Evolutionary conservation across 2,888 invertebrate genomes (phyloP).

Genomic region (Parochlus steinenii): DNA sequence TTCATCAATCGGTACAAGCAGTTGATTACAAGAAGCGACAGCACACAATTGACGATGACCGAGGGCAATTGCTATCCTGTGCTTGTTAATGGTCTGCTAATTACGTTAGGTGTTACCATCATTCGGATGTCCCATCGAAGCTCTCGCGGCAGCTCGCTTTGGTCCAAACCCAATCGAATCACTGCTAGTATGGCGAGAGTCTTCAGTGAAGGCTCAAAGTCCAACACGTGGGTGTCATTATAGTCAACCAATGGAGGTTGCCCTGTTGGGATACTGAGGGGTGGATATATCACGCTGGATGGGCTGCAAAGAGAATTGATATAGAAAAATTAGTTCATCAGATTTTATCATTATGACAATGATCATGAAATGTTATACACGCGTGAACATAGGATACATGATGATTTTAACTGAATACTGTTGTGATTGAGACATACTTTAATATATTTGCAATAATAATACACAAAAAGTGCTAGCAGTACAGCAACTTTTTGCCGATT

Average conservation of each 20-base stretch:
- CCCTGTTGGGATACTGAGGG: neutral
- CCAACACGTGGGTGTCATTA: constrained; percentile 66
- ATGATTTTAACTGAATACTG: no score
- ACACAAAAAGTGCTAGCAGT: no score
- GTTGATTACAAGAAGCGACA: no score
- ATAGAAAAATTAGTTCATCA: neutral
- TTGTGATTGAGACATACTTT: no score
- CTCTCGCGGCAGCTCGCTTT: constrained; percentile 42
- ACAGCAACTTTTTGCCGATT: no score
- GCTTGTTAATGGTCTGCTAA: constrained; percentile 36
- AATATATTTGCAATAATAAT: no score
- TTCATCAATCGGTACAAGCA: no score
- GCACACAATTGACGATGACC: constrained; percentile 9
- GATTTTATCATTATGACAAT: neutral
- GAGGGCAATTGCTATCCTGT: constrained; percentile 28
- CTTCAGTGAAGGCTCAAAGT: constrained; percentile 58
- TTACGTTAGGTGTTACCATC: constrained; percentile 54
- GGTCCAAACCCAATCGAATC: constrained; percentile 45
- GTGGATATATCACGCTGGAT: constrained; percentile 4
- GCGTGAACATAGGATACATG: no score
- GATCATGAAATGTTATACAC: neutral
- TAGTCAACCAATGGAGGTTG: constrained; percentile 45
- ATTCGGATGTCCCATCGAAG: constrained; percentile 45
- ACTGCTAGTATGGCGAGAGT: constrained; percentile 53
- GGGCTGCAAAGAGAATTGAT: constrained; percentile 6